Evolutionary conservation across 2,888 invertebrate species (phyloP).

Genomic region (Trissonchulus latispiculum): DNA sequence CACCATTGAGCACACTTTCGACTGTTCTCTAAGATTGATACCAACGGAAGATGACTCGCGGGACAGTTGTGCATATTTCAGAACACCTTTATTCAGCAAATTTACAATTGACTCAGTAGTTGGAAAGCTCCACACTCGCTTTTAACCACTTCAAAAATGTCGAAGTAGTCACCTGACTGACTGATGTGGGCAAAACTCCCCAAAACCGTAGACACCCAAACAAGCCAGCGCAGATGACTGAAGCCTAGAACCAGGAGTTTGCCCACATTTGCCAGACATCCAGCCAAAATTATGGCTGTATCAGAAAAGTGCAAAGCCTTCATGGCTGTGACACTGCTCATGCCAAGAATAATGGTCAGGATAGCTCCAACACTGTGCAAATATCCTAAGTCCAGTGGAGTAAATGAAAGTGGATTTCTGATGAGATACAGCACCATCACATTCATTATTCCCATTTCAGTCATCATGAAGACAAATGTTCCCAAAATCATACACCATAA

Average conservation of each 20-base stretch:
- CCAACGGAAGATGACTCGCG: too few species aligned
- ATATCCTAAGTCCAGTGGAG: background rate
- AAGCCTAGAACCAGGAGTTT: background rate
- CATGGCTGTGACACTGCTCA: background rate
- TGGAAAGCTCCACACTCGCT: too few species aligned
- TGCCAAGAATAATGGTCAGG: background rate
- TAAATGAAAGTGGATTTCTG: background rate
- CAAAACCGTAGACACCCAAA: background rate
- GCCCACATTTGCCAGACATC: background rate
- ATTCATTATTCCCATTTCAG: background rate
- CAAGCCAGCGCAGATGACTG: background rate
- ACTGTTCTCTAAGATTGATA: too few species aligned
- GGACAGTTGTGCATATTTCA: too few species aligned
- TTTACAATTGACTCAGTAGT: too few species aligned
- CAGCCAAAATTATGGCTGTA: background rate
- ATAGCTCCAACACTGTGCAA: background rate
- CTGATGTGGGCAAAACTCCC: background rate
- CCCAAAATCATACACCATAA: background rate
- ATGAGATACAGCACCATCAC: background rate
- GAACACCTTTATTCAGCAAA: too few species aligned
- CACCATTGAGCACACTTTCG: too few species aligned
- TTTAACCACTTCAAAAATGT: too few species aligned
- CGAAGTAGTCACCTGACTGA: background rate
- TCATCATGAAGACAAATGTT: background rate
- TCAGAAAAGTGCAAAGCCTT: background rate